These are phyloP conservation scores for Campoletis sonorensis DNA, from an alignment of 1,140 invertebrate genomes.

Conservation along the genomic window DNA sequence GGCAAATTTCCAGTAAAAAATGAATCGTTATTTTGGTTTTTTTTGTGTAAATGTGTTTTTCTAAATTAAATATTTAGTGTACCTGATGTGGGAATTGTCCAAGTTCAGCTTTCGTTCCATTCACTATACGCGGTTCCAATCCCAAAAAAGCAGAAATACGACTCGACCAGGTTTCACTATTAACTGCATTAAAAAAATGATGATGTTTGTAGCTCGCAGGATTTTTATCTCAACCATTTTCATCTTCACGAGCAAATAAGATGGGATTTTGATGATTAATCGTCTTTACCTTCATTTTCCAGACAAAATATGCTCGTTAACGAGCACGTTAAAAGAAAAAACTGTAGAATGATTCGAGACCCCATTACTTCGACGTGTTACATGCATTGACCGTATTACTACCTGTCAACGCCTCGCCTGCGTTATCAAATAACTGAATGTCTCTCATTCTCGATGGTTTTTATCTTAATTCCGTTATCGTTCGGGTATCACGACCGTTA, in stretches of 20 bases:
- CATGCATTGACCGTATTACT: neutral
- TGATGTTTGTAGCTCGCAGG: neutral
- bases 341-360: neutral
- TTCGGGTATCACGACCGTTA: constrained; percentile 15
- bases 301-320: neutral
- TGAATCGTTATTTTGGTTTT: neutral
- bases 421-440: constrained; percentile 1
- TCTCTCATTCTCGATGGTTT: neutral
- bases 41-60: neutral
- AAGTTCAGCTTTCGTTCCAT: constrained; percentile 61
- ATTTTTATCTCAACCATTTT: neutral
- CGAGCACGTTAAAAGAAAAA: constrained; percentile 5
- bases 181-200: neutral
- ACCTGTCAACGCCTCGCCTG: constrained; percentile 5
- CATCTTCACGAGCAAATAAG: neutral
- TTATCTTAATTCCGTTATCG: constrained; percentile 22
- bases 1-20: no score
- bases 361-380: neutral
- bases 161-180: neutral
- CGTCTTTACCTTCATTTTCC: neutral
- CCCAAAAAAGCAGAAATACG: neutral
- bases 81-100: constrained; percentile 68
- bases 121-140: constrained; percentile 62
- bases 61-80: constrained; percentile 10
- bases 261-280: neutral